Percentiles rank a stretch among this genome's conserved stretches.
These are phyloP conservation scores for Sarcophaga rosellei DNA, from an alignment of 2,888 invertebrate genomes.

Conservation along the genomic window DNA sequence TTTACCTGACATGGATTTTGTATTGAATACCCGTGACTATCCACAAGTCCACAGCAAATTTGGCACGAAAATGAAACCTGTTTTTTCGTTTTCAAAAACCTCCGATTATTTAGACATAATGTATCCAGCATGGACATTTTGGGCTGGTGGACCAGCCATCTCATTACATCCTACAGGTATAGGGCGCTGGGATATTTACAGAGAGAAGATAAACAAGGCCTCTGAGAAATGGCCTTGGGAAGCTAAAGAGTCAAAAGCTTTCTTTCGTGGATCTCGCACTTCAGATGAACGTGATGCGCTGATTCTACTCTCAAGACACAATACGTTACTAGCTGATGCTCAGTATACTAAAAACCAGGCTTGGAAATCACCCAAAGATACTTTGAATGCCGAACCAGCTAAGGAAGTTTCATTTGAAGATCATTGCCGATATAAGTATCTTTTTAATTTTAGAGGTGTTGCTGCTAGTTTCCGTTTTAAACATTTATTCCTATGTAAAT, in stretches of 20 bases:
- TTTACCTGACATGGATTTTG: conserved; percentile 91
- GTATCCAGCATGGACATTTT: conserved; percentile 98
- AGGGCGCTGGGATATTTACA: conserved; percentile 95
- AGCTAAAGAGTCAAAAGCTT: conserved; percentile 87
- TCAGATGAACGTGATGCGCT: conserved; percentile 94
- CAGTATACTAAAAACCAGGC: conserved; percentile 99
- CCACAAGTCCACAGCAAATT: conserved; percentile 86
- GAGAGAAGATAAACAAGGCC: conserved; percentile 86
- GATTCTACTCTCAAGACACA: conserved; percentile 88
- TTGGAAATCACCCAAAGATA: conserved; percentile 98
- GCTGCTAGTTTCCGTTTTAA: conserved; percentile 98
- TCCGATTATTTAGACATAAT: conserved; percentile 93
- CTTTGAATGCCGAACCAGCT: conserved; percentile 91
- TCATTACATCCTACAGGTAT: conserved; percentile 95
- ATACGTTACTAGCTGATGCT: conserved; percentile 92
- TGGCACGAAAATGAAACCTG: conserved; percentile 82
- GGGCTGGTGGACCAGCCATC: conserved; percentile 99
- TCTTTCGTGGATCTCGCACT: conserved; percentile 97
- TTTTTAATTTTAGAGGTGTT: conserved; percentile 98
- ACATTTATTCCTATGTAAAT: conserved; percentile 95
- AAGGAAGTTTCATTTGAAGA: conserved; percentile 93
- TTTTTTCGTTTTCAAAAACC: conserved; percentile 98
- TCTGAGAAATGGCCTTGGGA: conserved; percentile 88
- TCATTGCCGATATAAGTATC: conserved; percentile 95
- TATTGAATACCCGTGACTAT: conserved; percentile 96